Evolutionary conservation across 2,113 vertebrate genomes (phyloP).

Genomic region (Plectropomus leopardus): DNA sequence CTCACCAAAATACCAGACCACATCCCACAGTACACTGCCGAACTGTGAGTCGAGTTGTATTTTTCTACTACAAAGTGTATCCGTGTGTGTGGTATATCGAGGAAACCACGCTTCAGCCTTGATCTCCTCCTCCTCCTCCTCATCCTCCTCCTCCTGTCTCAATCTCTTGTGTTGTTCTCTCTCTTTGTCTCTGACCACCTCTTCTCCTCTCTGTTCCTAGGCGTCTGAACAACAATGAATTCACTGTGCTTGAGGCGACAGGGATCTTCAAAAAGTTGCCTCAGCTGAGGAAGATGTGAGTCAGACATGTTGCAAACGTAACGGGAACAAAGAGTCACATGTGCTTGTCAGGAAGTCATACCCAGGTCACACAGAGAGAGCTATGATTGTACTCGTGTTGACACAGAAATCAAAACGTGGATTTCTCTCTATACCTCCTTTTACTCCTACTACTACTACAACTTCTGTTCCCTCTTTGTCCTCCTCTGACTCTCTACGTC

Average conservation of each 20-base stretch:
- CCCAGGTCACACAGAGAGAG: constrained; percentile 23
- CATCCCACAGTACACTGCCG: constrained; percentile 96
- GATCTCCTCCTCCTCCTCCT: constrained; percentile 18
- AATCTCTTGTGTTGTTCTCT: constrained; percentile 16
- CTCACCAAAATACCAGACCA: constrained; percentile 96
- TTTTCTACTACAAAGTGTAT: constrained; percentile 24
- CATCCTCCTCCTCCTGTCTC: constrained; percentile 10
- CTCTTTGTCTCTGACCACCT: constrained; percentile 48
- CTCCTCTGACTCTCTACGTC: neutral
- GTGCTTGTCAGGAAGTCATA: constrained; percentile 26
- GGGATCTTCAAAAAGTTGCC: constrained; percentile 98
- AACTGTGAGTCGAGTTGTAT: constrained; percentile 90
- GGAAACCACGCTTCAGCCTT: constrained; percentile 7
- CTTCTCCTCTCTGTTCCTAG: constrained; percentile 76
- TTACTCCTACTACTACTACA: neutral
- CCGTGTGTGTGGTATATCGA: constrained; percentile 20
- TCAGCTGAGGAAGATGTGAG: constrained; percentile 98
- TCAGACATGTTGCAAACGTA: constrained; percentile 49
- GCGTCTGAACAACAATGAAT: constrained; percentile 98
- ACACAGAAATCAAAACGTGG: constrained; percentile 37
- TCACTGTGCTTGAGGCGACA: constrained; percentile 96
- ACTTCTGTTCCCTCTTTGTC: neutral
- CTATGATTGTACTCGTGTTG: neutral
- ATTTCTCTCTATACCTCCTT: constrained; percentile 9
- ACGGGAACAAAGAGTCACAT: constrained; percentile 18